These are phyloP conservation scores for Malthinus flaveolus DNA, from an alignment of 2,888 invertebrate genomes.

Conservation along the genomic window DNA sequence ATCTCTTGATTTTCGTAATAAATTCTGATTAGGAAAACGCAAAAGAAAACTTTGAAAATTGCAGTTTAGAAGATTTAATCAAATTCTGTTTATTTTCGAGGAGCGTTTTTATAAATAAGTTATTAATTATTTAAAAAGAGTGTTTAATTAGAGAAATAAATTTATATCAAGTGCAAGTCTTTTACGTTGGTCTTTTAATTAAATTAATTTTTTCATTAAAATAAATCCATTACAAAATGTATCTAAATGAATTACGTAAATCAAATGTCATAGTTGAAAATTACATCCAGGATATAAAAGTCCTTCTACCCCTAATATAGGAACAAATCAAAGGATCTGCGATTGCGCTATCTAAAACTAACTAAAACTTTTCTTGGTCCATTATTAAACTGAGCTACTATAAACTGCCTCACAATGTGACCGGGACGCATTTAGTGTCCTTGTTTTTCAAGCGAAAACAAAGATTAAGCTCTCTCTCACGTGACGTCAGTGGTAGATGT, in stretches of 20 bases:
- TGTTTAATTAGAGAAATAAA: no score
- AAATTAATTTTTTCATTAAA: conserved; percentile 3
- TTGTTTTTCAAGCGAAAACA: conserved; percentile 32
- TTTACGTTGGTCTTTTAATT: conserved; percentile 1
- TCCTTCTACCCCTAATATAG: conserved; percentile 39
- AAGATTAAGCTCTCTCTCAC: conserved; percentile 38
- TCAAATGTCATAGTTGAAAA: conserved; percentile 38
- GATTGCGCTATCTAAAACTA: conserved; percentile 40
- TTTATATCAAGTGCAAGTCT: no score
- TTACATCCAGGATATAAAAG: conserved; percentile 40
- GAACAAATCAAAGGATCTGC: conserved; percentile 48
- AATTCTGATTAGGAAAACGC: no score
- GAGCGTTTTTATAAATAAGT: no score
- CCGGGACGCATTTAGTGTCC: conserved; percentile 41
- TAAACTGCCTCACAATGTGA: conserved; percentile 46
- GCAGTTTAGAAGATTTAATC: no score
- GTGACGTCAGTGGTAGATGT: conserved; percentile 49
- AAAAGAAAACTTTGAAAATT: no score
- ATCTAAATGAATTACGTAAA: conserved; percentile 36
- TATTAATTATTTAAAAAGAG: no score
- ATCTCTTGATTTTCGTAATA: no score
- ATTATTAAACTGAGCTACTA: conserved; percentile 38
- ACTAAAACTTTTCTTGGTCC: conserved; percentile 33
- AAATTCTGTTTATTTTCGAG: no score
- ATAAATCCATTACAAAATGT: conserved; percentile 9